Percentiles rank a stretch among this genome's conserved stretches.
Evolutionary conservation across 1,140 invertebrate genomes (phyloP).

Genomic region (Andricus grossulariae): DNA sequence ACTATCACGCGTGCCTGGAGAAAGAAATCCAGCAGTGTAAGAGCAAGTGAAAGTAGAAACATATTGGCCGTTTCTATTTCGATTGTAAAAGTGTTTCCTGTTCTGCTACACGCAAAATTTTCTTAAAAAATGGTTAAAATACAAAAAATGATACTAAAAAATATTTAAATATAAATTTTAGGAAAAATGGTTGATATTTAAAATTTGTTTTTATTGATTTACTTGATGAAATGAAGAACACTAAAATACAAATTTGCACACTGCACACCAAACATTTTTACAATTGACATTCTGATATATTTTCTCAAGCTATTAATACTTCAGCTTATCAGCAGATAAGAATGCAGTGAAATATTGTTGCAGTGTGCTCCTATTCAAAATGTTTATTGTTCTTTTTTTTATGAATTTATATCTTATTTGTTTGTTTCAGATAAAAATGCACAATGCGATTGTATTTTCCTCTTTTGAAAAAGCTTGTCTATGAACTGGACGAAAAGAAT

Average conservation of each 20-base stretch:
- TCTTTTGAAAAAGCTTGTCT: too few species aligned
- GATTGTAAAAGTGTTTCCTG: background rate
- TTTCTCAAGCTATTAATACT: background rate
- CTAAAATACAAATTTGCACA: too few species aligned
- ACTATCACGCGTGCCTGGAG: constrained; percentile 27
- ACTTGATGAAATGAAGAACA: too few species aligned
- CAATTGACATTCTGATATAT: background rate
- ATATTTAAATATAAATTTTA: background rate
- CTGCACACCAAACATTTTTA: background rate
- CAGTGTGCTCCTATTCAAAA: background rate
- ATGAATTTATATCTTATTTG: background rate
- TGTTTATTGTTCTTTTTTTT: background rate
- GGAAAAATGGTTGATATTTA: too few species aligned
- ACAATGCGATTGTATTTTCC: background rate
- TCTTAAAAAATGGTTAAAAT: background rate
- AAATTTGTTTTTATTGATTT: too few species aligned
- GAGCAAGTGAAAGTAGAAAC: constrained; percentile 30
- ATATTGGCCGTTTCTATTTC: constrained; percentile 26
- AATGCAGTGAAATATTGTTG: background rate
- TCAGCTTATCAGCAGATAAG: constrained; percentile 9
- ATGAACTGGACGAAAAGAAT: too few species aligned
- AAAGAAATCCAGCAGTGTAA: constrained; percentile 18
- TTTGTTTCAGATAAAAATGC: background rate
- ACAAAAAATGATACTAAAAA: background rate
- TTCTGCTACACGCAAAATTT: constrained; percentile 13